Evolutionary conservation across 1,140 invertebrate species (phyloP), one percentile per base, ranked within the genome.

Genomic region (Bombus huntii): DNA sequence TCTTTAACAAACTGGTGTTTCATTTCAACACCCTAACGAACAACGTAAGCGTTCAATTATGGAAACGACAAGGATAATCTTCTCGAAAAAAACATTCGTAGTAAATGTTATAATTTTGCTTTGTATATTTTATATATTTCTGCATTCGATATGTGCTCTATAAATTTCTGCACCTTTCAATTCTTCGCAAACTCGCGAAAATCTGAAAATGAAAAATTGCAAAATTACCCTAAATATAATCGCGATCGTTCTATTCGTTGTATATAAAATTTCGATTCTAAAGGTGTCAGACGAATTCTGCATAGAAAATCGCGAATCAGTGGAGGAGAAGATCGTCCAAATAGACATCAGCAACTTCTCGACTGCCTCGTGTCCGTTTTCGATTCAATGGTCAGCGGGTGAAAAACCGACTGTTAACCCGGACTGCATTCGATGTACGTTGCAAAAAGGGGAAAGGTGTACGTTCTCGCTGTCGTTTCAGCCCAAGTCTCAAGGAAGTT

Each of bases 1-100:
- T 68, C 31, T 92, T 91, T 31, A 92, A 42, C 66, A 91, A 91
- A n/a, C 53, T 89, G 22, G 1, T 31, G 31, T 92, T 92, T 34
- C 59, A 22, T 44, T 92, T 92, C 44, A 81, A 88, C 65, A 25
- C 62, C 12, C 66, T 12, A 25, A 47, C 53, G 9, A 79, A 86
- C 22, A 3, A 85, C 75, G 91, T 90, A 70, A 76, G 74, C 25
- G 8, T 39, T 4, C 25, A 34, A 47, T 57, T 18, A 15, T 37
- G 8, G 8, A 22, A 34, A 34, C 15, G 3, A 18, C 4, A 31
- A 31, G 9, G 28, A 62, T 62, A 62, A 62, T n/a, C 28, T n/a
- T n/a, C 59, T 53, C 5, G 1, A 62, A 62, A 28, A 12, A 13
- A 12, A 13, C 12, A 62, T 1, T 53, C 47, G 47, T 53, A 53